phyloP scores from a whole-genome alignment of 2,113 vertebrate genomes.

The Tyrannus savana region DNA sequence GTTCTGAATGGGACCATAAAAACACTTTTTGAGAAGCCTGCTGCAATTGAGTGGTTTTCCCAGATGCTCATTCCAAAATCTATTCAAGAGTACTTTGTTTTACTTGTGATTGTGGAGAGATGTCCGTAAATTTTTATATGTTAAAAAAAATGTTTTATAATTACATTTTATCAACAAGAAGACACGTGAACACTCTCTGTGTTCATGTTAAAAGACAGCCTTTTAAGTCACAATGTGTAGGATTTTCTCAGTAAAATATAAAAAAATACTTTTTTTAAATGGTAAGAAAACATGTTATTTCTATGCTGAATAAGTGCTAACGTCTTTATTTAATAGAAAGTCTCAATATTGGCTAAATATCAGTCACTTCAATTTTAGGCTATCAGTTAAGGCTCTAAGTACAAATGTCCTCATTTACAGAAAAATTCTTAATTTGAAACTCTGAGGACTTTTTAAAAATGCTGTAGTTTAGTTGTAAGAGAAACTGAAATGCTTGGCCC shows the following conservation, averaged over 20 bases:
- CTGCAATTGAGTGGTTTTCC: background rate
- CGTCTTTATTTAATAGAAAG: background rate
- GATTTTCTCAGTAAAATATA: slow-evolving; percentile 34
- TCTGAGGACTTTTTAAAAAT: background rate
- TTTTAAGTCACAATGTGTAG: background rate
- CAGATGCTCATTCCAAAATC: background rate
- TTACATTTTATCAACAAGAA: background rate
- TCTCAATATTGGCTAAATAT: background rate
- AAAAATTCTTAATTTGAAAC: background rate
- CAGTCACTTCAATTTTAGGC: background rate
- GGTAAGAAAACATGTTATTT: background rate
- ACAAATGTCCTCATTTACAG: background rate
- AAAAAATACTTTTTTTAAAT: background rate
- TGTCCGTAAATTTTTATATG: background rate
- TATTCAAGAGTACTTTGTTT: background rate
- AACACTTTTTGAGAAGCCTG: background rate
- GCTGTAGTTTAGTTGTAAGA: background rate
- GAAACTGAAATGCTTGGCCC: background rate
- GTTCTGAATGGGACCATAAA: background rate
- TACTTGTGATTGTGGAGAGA: background rate
- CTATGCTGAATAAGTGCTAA: background rate
- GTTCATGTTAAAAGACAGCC: background rate
- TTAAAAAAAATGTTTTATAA: background rate
- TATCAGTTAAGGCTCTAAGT: background rate
- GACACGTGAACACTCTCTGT: background rate